Base-by-base conservation (phyloP, 1,140 invertebrate genomes). In the Drosophila sproati region DNA sequence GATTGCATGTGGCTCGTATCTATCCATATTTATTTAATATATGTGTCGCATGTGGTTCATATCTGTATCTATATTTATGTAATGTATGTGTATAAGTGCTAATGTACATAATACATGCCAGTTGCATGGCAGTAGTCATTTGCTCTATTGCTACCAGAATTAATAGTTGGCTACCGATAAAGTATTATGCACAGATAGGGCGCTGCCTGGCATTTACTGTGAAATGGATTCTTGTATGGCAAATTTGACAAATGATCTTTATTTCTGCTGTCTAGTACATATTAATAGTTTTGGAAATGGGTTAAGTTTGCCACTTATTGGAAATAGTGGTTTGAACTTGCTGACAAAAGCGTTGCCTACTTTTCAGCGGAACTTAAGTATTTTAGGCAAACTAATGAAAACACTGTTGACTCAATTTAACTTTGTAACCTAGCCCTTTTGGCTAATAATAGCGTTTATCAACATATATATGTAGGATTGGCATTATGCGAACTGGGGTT, bases 241-340 rank as follows among this genome's bases (percentile, higher is more conserved):
- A 50, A 45, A 56, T 51, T 82, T 85, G 82, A 87, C 75, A 68
- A 86, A 82, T 86, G 82, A 61, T 43, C 73, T 60, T 77, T 39
- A 51, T 73, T 66, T 20, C 35, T 50, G 34, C 39, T 69, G 37
- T 61, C 37, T 7, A 45, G 52, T 28, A 47, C 45, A 47, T 34
- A 43, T 43, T 35, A 35, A 69, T 59, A 31, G 31, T 47, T 43
- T 28, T 39, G 45, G 31, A 57, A 41, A 57, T 52, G 29, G 47
- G 10, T 7, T 10, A 10, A 60, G 48, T 10, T 35, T 29, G 41
- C 51, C 45, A 34, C 54, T 34, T 50, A 62, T 48, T 62, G 47
- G 52, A 51, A 77, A 75, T 66, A 35, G 4, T 51, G 20, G 28
- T 7, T 10, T 8, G 37, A 41, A 4, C 3, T 20, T 4, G 12